Evolutionary conservation across 2,113 vertebrate species (phyloP), one percentile per base, ranked within the genome.

Genomic region (Spheniscus mendiculus): DNA sequence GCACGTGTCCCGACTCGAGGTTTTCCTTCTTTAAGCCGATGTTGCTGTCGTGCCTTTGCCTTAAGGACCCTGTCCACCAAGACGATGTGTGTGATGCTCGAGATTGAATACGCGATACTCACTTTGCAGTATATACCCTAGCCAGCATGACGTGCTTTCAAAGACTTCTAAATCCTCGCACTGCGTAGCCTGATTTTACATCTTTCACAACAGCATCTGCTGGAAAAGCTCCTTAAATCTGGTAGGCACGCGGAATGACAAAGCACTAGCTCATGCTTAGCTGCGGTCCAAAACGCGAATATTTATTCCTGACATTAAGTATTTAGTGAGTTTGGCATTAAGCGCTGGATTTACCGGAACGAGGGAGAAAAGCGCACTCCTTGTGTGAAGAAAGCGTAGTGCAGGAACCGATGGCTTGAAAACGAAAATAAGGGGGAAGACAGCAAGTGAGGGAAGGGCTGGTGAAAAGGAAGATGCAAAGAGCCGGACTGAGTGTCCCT

Each of bases 81-180:
- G 27, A 25, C 70, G 21, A 1, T 0, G 0, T 2, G 5, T 3
- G 11, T 45, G 11, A 29, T 3, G 2, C 44, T 19, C 1, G 0
- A 19, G 63, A 23, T 1, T 4, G 47, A 74, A 12, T 23, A 5
- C 13, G 5, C 72, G 38, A 7, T 13, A 2, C 38, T 74, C 61
- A 6, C 44, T 6, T 58, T 15, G 13, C 23, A 6, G 5, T 2
- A 1, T 3, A 3, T 23, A 9, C 29, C 26, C 0, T 4, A 4
- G 9, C 15, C 47, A 15, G 61, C 45, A 0, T 1, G 0, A 1
- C 2, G 29, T 17, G 36, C 63, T 74, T 61, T 14, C 63, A 21
- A 3, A 44, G 50, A 9, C 52, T 44, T 40, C 5, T 0, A 5
- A 38, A 10, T 18, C 13, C 66, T 27, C 3, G 0, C 0, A 1